Base-by-base conservation (phyloP, 2,797 vertebrate genomes). In the Poecilia gillii region DNA sequence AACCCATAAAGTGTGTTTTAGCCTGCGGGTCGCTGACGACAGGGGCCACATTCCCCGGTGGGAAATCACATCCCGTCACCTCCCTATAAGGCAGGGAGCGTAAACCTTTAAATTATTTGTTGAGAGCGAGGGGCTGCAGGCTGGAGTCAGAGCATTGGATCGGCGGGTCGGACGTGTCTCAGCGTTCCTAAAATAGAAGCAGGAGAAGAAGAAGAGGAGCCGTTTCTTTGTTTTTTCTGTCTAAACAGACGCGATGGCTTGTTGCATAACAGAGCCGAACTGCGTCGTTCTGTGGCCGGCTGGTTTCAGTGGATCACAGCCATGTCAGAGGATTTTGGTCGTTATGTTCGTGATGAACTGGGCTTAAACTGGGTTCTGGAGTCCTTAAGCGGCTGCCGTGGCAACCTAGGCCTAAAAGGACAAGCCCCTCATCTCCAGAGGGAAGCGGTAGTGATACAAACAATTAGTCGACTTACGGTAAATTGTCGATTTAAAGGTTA, bases 121-220 rank as follows among this genome's bases (percentile, higher is more conserved):
- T 83, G 80, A 80, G 80, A 59, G 71, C 39, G 55, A 79, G 73
- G 57, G 41, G 71, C 74, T 66, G 70, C 73, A 71, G 76, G 74
- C 59, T 73, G 74, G 86, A 88, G 89, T 89, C 88, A 80, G 51
- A 81, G 85, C 73, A 45, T 31, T 11, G 6, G 77, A 83, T 87
- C 78, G 59, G 82, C 5, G 36, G 81, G 84, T 82, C 77, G 62
- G 31, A 83, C 45, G 51, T 76, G 79, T 85, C 85, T 57, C 83
- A 57, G 78, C 57, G 47, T 77, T 88, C 91, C 72, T 79, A 91
- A 93, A 93, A 93, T 94, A 93, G 91, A 92, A 84, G 45, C 68
- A 28, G 78, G 33, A 91, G 87, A 93, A 90, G 88, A 82, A 36
- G n/a, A 90, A 43, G 18, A 39, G 64, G 33, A 36, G 31, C 36